These are phyloP conservation scores for Caenorhabditis zanzibari DNA, from an alignment of 2,888 invertebrate species.

Conservation along the genomic window DNA sequence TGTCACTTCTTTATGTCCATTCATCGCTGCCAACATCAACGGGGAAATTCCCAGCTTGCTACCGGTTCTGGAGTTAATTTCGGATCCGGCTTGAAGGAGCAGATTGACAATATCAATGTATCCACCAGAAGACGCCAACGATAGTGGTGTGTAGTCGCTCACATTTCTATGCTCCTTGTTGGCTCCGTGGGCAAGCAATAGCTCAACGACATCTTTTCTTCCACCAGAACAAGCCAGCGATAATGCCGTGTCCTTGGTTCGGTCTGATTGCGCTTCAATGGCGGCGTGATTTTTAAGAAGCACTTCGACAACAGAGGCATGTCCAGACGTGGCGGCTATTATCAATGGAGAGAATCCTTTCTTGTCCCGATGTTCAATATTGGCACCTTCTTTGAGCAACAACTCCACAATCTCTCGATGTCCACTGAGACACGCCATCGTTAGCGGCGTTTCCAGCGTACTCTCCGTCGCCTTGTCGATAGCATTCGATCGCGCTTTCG, in stretches of 20 bases:
- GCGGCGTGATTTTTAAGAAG: slow-evolving; percentile 95
- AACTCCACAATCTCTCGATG: slow-evolving; percentile 96
- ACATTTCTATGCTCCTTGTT: slow-evolving; percentile 97
- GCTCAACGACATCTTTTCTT: slow-evolving; percentile 95
- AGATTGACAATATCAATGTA: slow-evolving; percentile 98
- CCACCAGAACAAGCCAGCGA: slow-evolving; percentile 98
- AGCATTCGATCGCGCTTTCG: slow-evolving; percentile 32
- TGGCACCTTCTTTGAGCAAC: slow-evolving; percentile 93
- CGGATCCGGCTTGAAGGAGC: slow-evolving; percentile 94
- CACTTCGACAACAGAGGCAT: slow-evolving; percentile 93
- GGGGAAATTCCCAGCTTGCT: slow-evolving; percentile 93
- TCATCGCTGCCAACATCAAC: slow-evolving; percentile 99
- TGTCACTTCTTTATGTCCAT: slow-evolving; percentile 96
- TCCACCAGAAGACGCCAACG: slow-evolving; percentile 96
- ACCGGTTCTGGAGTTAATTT: slow-evolving; percentile 91
- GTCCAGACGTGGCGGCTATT: slow-evolving; percentile 96
- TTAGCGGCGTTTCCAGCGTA: slow-evolving; percentile 98
- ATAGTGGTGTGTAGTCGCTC: slow-evolving; percentile 98
- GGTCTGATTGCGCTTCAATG: slow-evolving; percentile 98
- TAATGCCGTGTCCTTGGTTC: slow-evolving; percentile 95
- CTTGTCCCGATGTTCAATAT: slow-evolving; percentile 98
- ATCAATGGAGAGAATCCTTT: slow-evolving; percentile 97
- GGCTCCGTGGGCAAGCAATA: slow-evolving; percentile 92
- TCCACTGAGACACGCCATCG: slow-evolving; percentile 91
- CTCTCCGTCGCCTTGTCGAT: slow-evolving; percentile 98